These are phyloP conservation scores for Ctenopoma kingsleyae DNA, from an alignment of 2,797 vertebrate genomes.

Conservation along the genomic window DNA sequence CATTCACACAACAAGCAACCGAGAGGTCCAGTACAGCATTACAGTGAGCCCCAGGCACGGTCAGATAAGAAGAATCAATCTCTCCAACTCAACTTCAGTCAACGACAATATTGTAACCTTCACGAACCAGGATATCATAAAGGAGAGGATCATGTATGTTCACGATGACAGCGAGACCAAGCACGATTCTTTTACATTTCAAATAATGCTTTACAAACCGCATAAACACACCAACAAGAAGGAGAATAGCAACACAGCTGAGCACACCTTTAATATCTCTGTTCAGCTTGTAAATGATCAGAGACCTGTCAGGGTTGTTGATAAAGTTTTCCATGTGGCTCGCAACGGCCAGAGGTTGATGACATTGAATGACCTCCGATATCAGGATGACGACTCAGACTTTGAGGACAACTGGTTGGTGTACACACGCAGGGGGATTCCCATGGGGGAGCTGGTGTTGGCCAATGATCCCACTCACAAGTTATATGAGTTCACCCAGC, in stretches of 20 bases:
- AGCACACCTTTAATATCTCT: conserved; percentile 87
- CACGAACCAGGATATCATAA: conserved; percentile 86
- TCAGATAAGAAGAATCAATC: conserved; percentile 81
- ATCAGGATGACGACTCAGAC: conserved; percentile 90
- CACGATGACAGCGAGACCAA: conserved; percentile 91
- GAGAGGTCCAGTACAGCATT: conserved; percentile 85
- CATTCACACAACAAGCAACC: conserved; percentile 78
- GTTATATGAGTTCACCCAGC: conserved; percentile 91
- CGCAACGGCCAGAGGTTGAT: conserved; percentile 87
- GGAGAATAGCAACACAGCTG: conserved; percentile 47
- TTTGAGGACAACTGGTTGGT: conserved; percentile 91
- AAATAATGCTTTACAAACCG: conserved; percentile 65
- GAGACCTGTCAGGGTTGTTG: conserved; percentile 88
- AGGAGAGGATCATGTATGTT: conserved; percentile 86
- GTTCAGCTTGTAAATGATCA: conserved; percentile 91
- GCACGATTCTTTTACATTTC: conserved; percentile 86
- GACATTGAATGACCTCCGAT: conserved; percentile 88
- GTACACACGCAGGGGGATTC: conserved; percentile 89
- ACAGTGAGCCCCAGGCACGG: conserved; percentile 85
- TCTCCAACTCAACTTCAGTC: conserved; percentile 80
- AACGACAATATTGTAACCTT: conserved; percentile 83
- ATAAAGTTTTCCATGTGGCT: conserved; percentile 89
- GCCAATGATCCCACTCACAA: conserved; percentile 84
- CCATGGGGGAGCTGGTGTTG: conserved; percentile 90
- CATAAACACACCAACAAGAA: conserved; percentile 53